Evolutionary conservation across 2,113 vertebrate species (phyloP), one percentile per base, ranked within the genome.

Genomic region (Enhydra lutris): DNA sequence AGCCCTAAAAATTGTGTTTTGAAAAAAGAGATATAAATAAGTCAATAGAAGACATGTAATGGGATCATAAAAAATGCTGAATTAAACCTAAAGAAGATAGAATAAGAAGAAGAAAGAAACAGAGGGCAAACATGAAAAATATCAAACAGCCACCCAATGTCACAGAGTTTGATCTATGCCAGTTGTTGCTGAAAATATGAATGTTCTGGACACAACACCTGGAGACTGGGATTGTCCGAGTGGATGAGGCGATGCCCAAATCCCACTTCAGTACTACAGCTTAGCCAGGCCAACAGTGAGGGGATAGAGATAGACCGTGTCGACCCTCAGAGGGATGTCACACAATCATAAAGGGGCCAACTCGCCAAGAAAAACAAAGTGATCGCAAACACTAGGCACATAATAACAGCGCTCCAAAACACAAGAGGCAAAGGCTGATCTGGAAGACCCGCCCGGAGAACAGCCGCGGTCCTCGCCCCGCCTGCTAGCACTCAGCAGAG

Each of bases 401-500:
- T 34, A 50, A 50, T 34, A 34, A 52, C 45, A 34, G 45, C 11
- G 29, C 45, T 50, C 29, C 76, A 23, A 55, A 55, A n/a, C 50
- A 8, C 20, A 55, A n/a, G 50, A n/a, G 20, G 31, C 78, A 36
- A n/a, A 52, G 21, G 11, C n/a, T 13, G 31, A 24, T 55, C 50
- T 8, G 50, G 55, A 23, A 23, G n/a, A 10, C 14, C 14, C 14
- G 10, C 10, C 23, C 12, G 7, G 2, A 29, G 4, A 3, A 4
- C 8, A 10, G n/a, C 18, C 9, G 1, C n/a, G 39, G 34, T 14
- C 50, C 24, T 14, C 2, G 5, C 12, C 20, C 15, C 6, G 20
- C 10, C 73, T 14, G 18, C 21, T 2, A 6, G 45, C 2, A 1
- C 29, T 5, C 3, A 7, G 7, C 5, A 11, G 26, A 55, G 31